Conservation (phyloP, 2,113 vertebrate genomes). For the Neofelis nebulosa region DNA sequence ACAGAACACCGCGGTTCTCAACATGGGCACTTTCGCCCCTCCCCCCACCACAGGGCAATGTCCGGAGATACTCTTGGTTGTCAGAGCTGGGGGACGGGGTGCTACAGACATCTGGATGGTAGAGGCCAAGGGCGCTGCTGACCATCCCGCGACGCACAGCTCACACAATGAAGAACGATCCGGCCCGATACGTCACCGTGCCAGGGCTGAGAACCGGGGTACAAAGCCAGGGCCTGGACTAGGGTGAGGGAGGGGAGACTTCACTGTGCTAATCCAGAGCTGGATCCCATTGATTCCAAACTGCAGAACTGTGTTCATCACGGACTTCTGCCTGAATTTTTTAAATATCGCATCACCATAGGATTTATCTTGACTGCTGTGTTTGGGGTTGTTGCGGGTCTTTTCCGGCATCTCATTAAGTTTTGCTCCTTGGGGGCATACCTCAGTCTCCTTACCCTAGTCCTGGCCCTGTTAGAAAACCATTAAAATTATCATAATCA, state of each 20-base stretch:
- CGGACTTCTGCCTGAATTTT: not conserved
- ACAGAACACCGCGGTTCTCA: not conserved
- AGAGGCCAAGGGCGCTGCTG: not conserved
- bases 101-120: not conserved
- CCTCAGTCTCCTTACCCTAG: not conserved
- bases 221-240: rapidly evolving
- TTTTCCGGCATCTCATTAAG: not conserved
- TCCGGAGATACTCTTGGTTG: not conserved
- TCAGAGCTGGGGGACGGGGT: rapidly evolving
- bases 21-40: too few species aligned
- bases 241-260: rapidly evolving
- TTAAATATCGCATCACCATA: not conserved
- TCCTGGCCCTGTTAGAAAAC: not conserved
- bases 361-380: not conserved
- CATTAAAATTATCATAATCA: not conserved
- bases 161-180: not conserved
- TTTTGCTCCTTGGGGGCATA: not conserved
- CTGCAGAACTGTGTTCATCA: not conserved
- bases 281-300: not conserved
- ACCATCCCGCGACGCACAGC: rapidly evolving
- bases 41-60: too few species aligned
- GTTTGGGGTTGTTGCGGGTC: not conserved
- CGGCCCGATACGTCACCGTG: rapidly evolving
- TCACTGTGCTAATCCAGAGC: rapidly evolving
- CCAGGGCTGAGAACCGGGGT: not conserved